Percentiles rank a stretch among this genome's conserved stretches.
Conservation (phyloP, 2,888 invertebrate genomes). For the Syrphus vitripennis region DNA sequence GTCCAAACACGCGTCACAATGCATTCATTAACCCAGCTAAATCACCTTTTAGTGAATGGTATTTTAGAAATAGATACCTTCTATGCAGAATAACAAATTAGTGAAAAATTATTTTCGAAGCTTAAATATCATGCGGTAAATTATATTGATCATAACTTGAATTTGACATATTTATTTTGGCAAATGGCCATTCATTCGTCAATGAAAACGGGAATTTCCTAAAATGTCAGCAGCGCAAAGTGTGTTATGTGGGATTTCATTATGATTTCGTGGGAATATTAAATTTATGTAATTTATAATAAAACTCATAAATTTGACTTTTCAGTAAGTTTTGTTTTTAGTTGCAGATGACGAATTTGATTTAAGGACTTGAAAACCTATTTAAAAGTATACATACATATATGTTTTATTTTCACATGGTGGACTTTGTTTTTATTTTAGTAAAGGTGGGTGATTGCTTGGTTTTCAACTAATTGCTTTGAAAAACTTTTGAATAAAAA, state of each 20-base stretch:
- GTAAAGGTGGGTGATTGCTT: too few species aligned
- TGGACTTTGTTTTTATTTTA: background rate
- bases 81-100: conserved; percentile 44
- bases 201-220: conserved; percentile 47
- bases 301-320: conserved; percentile 15
- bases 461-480: too few species aligned
- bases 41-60: conserved; percentile 11
- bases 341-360: background rate
- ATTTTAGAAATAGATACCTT: background rate
- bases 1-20: background rate
- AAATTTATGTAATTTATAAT: conserved; percentile 26
- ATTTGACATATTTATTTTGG: conserved; percentile 68
- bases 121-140: conserved; percentile 48
- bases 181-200: conserved; percentile 57
- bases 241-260: background rate
- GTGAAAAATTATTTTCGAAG: conserved; percentile 26
- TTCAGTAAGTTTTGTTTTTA: background rate
- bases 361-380: background rate
- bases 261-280: conserved; percentile 34
- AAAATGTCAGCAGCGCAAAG: background rate
- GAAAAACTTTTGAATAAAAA: too few species aligned
- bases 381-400: background rate
- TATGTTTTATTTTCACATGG: background rate
- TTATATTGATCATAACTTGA: conserved; percentile 65
- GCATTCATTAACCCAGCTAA: conserved; percentile 21